Evolutionary conservation across 2,797 vertebrate species (phyloP), one percentile per base, ranked within the genome.

Genomic region (Oreortyx pictus): DNA sequence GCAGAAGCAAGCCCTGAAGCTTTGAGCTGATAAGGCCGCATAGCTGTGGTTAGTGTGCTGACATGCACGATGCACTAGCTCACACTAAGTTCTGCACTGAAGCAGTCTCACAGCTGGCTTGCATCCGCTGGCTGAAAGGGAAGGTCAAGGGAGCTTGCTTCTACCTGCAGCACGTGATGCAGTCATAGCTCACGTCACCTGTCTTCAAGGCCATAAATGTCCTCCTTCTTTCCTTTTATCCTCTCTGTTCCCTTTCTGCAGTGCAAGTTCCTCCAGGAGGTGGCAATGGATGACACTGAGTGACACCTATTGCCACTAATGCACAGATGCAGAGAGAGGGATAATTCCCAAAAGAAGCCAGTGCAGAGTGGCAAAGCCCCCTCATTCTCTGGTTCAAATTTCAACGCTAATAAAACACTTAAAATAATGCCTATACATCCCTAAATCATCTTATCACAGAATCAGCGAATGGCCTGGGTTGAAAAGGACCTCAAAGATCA

Each of bases 301-400:
- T 20, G n/a, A 11, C 76, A 78, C 17, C 50, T 57, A 23, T 33
- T 39, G 39, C 70, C 64, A 61, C 50, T 52, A 60, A 72, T 2
- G 3, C 0, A 0, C 25, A 65, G 37, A 44, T 2, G 3, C 0
- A 0, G 20, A 52, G 37, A 50, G 22, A 74, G 46, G 24, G 14
- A 29, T 35, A 25, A n/a, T 37, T 92, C 56, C 39, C 68, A 79
- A 59, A 88, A 83, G 61, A 52, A 79, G 22, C 14, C 4, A 3
- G 24, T 2, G 61, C 39, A 31, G 12, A 12, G 39, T 22, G 39
- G 61, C 61, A 64, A 64, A 43, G 61, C 25, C 12, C 29, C 29
- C 35, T 92, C 35, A 52, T 52, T 29, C 77, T 60, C 66, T 56
- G 46, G 9, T 88, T 91, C 54, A 7, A 37, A 81, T 77, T 64